These are phyloP conservation scores for Penaeus japonicus DNA, from an alignment of 1,140 invertebrate genomes.

Conservation along the genomic window DNA sequence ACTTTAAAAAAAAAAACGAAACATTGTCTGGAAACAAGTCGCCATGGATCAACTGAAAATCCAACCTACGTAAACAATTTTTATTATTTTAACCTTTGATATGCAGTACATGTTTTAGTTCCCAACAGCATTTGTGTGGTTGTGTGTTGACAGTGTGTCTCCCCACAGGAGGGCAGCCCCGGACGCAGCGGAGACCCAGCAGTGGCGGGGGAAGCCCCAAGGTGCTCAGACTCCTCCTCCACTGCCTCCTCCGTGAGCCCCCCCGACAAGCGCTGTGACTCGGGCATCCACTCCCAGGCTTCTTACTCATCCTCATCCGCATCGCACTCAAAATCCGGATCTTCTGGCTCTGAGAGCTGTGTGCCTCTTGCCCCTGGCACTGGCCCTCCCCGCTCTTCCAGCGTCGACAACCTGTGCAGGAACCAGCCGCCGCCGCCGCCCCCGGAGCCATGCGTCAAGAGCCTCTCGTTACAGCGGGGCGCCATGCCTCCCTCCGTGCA, in stretches of 20 bases:
- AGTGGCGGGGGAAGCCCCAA: slow-evolving; percentile 25
- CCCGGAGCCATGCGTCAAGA: slow-evolving; percentile 50
- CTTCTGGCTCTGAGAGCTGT: slow-evolving; percentile 57
- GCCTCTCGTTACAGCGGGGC: slow-evolving; percentile 51
- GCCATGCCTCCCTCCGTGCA: slow-evolving; percentile 34
- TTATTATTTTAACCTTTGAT: background rate
- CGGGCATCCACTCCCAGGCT: slow-evolving; percentile 58
- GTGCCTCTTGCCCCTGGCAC: slow-evolving; percentile 29
- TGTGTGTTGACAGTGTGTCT: background rate
- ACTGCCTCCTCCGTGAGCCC: slow-evolving; percentile 58
- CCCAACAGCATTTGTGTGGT: background rate
- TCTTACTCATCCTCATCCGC: slow-evolving; percentile 57
- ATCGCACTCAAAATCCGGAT: slow-evolving; percentile 58
- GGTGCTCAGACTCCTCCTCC: slow-evolving; percentile 54
- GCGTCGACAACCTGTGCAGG: slow-evolving; percentile 57
- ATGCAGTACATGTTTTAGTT: background rate
- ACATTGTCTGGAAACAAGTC: too few species aligned
- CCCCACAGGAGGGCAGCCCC: slow-evolving; percentile 41
- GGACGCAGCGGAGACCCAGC: slow-evolving; percentile 35
- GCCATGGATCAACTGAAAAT: too few species aligned
- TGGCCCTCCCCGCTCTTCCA: slow-evolving; percentile 46
- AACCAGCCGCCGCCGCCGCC: slow-evolving; percentile 40
- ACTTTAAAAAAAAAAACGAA: too few species aligned
- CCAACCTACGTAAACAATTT: background rate
- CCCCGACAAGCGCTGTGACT: slow-evolving; percentile 58